Base-by-base conservation (phyloP, 1,140 invertebrate species). In the Littorina saxatilis region DNA sequence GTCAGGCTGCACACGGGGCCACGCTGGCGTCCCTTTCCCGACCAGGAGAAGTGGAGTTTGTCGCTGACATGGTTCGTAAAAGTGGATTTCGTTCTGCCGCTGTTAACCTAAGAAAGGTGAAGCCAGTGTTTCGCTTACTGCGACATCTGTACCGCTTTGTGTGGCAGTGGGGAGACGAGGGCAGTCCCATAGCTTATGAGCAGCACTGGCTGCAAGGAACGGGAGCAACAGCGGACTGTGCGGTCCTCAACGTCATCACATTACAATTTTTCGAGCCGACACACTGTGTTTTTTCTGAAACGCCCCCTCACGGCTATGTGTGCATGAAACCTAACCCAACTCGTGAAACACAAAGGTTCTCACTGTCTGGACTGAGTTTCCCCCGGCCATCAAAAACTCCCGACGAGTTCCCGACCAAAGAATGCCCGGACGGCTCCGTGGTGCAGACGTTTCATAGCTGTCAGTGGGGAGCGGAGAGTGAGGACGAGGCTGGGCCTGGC, bases 381-480 rank as follows among this genome's bases (percentile, higher is more conserved):
- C 20, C 27, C 20, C 27, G 32, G 35, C 4, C 74, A 23, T 20
- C 47, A n/a, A 37, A 55, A 32, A 37, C 55, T 11, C 35, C 39
- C 7, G 29, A 39, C 52, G 35, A 23, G 2, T 77, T 77, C 37
- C 52, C 47, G 11, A 77, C 74, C 15, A 77, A 61, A 37, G 5
- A 2, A 11, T 77, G 74, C 23, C 7, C 20, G 0, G 74, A 77
- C 47, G 47, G 32, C 35, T 77, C 74, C 5, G 13, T 58, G 17
- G 52, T 61, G 50, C 74, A 58, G 9, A 77, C 55, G 7, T 77
- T 77, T 37, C 50, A 52, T 39, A 3, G 27, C 9, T 77, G 74
- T n/a, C n/a, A n/a, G 1, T 4, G 15, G n/a, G n/a, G n/a, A n/a
- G n/a, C n/a, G 35, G 2, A 9, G 50, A 2, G 35, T n/a, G 9